These are phyloP conservation scores for Acanthisitta chloris DNA, from an alignment of 2,113 vertebrate species.

Conservation along the genomic window DNA sequence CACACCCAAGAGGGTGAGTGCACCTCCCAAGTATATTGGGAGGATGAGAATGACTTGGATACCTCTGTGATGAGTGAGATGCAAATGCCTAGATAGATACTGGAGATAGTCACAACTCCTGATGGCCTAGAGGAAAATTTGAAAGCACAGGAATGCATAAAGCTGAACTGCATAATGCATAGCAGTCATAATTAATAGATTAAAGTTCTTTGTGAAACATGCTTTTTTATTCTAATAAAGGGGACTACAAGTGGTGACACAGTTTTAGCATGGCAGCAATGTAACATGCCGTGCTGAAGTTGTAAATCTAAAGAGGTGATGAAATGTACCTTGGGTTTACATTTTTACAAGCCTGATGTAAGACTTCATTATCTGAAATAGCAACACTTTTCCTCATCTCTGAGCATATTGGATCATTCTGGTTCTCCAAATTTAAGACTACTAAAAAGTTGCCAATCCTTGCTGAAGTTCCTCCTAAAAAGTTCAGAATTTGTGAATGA, in stretches of 20 bases:
- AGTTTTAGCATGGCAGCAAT: background rate
- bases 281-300: background rate
- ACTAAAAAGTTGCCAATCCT: background rate
- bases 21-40: background rate
- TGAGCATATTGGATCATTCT: background rate
- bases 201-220: background rate
- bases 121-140: slow-evolving; percentile 31
- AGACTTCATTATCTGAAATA: background rate
- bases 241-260: background rate
- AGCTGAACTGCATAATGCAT: slow-evolving; percentile 18
- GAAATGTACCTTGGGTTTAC: background rate
- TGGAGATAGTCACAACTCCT: slow-evolving; percentile 4
- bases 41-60: slow-evolving; percentile 24
- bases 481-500: background rate
- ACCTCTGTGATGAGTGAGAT: slow-evolving; percentile 5
- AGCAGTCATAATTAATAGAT: slow-evolving; percentile 42
- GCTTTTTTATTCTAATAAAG: slow-evolving; percentile 2
- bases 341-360: background rate
- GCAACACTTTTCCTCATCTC: background rate
- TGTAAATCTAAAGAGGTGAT: background rate
- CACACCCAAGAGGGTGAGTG: background rate
- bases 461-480: background rate
- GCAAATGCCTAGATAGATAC: slow-evolving; percentile 3
- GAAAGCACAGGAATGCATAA: slow-evolving; percentile 19
- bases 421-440: background rate